phyloP scores from a whole-genome alignment of 35 echinoderm and acorn worm species.

The Eucidaris tribuloides region DNA sequence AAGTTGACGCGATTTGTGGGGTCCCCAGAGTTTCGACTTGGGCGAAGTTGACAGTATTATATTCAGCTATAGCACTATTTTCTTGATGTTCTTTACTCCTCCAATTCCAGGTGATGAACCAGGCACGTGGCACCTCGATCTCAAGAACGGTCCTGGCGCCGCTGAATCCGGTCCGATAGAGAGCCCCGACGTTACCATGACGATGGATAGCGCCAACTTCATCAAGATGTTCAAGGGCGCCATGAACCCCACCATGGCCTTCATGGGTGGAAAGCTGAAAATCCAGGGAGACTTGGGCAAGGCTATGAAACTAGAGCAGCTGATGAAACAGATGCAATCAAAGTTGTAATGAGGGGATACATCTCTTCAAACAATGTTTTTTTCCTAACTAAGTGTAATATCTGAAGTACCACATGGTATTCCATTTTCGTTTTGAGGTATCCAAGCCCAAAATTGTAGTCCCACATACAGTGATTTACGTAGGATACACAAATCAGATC shows the following conservation, averaged over 20 bases:
- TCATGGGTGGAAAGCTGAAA: constrained; percentile 96
- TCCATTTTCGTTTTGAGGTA: no score
- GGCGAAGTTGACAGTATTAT: no score
- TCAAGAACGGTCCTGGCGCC: constrained; percentile 71
- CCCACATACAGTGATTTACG: no score
- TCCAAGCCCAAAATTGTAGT: no score
- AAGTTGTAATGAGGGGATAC: constrained; percentile 80
- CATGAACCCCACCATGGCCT: constrained; percentile 84
- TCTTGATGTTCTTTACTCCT: no score
- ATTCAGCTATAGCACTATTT: no score
- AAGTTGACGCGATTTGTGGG: no score
- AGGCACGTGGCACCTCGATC: constrained; percentile 74
- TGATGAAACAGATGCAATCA: constrained; percentile 74
- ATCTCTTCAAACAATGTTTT: no score
- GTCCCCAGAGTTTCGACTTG: no score
- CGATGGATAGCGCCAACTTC: constrained; percentile 74
- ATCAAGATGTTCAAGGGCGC: constrained; percentile 95
- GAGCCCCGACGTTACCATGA: constrained; percentile 63
- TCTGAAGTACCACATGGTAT: no score
- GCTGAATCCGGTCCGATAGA: constrained; percentile 49
- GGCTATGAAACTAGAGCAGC: constrained; percentile 95
- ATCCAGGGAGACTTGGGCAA: constrained; percentile 96
- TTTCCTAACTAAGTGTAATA: no score
- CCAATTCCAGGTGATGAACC: constrained; percentile 75
- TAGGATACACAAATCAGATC: no score